These are phyloP conservation scores for Campopleginae sp. DNA, from an alignment of 2,888 invertebrate species.

Conservation along the genomic window DNA sequence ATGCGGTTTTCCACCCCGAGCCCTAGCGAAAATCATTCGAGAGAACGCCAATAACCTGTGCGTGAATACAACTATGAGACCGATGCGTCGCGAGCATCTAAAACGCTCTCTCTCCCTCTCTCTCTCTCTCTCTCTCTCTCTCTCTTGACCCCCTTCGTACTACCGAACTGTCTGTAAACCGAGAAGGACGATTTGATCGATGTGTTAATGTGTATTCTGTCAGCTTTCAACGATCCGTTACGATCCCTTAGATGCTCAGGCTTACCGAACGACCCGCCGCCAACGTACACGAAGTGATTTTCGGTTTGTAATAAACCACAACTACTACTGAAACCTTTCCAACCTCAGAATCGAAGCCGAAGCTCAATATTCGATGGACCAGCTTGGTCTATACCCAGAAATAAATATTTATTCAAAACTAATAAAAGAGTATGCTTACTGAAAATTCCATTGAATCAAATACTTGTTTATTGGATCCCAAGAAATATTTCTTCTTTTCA, in stretches of 20 bases:
- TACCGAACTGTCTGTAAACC: conserved; percentile 17
- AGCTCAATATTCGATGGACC: background rate
- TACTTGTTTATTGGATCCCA: too few relatives aligned
- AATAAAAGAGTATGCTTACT: too few relatives aligned
- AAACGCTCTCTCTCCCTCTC: background rate
- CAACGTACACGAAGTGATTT: conserved; percentile 8
- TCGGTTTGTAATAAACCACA: conserved; percentile 48
- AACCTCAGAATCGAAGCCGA: background rate
- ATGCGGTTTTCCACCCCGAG: conserved; percentile 55
- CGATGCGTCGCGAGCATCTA: background rate
- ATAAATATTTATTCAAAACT: too few relatives aligned
- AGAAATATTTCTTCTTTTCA: too few relatives aligned
- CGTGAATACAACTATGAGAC: conserved; percentile 46
- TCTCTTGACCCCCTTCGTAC: conserved; percentile 58
- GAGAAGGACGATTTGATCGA: conserved; percentile 68
- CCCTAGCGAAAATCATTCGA: conserved; percentile 61
- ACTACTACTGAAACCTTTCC: background rate
- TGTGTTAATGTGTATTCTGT: conserved; percentile 60
- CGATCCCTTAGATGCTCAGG: background rate
- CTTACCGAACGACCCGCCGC: too few relatives aligned
- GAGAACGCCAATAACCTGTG: conserved; percentile 47
- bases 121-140: too few relatives aligned
- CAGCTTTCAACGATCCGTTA: conserved; percentile 66
- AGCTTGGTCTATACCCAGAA: too few relatives aligned
- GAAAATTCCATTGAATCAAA: too few relatives aligned